These are phyloP conservation scores for Brachymystax lenok DNA, from an alignment of 2,797 vertebrate species.

Conservation along the genomic window DNA sequence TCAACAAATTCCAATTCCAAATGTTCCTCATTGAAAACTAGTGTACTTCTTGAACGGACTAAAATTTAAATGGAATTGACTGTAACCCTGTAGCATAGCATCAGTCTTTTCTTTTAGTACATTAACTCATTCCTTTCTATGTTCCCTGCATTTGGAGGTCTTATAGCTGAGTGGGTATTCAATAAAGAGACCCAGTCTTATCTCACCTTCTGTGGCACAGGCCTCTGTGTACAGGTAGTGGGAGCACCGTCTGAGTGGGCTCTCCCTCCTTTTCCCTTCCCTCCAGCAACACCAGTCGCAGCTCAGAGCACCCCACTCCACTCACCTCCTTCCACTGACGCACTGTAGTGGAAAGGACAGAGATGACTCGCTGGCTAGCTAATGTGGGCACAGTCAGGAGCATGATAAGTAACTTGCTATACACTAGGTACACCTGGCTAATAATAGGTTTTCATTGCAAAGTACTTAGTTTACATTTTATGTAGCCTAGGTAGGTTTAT, in stretches of 20 bases:
- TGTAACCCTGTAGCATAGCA: neutral
- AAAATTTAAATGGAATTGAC: too few relatives aligned
- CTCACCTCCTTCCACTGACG: constrained; percentile 85
- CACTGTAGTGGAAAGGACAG: constrained; percentile 51
- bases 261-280: constrained; percentile 80
- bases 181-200: neutral
- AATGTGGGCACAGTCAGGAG: neutral
- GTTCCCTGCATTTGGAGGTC: too few relatives aligned
- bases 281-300: constrained; percentile 83
- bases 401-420: neutral
- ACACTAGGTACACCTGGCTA: neutral
- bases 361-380: neutral
- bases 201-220: constrained; percentile 86
- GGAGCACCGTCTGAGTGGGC: constrained; percentile 79
- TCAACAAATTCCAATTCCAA: too few relatives aligned
- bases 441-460: neutral
- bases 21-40: too few relatives aligned
- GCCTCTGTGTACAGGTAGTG: constrained; percentile 75
- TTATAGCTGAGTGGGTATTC: neutral
- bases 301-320: constrained; percentile 76
- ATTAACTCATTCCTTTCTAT: neutral
- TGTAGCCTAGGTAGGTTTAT: neutral
- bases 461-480: neutral
- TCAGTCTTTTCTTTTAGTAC: neutral
- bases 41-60: too few relatives aligned